A percentile compares a stretch with the other conserved stretches of the same genome.
Evolutionary conservation across 2,113 vertebrate species (phyloP).

Genomic region (Nibea albiflora): DNA sequence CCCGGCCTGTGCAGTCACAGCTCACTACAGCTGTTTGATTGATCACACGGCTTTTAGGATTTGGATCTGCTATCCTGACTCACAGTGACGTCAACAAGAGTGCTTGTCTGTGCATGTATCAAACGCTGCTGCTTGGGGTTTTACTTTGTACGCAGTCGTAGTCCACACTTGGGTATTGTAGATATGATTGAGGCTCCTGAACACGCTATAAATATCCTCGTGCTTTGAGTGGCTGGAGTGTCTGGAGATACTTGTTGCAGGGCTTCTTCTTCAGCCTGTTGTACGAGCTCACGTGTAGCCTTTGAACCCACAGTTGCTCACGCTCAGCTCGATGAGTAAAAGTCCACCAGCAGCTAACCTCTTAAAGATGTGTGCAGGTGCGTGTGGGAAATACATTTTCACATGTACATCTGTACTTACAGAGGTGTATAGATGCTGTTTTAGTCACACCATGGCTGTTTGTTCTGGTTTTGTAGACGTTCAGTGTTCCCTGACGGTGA

Average conservation of each 20-base stretch:
- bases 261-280: constrained; percentile 27
- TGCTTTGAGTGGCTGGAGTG: constrained; percentile 59
- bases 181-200: constrained; percentile 40
- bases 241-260: constrained; percentile 49
- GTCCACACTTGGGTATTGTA: not conserved
- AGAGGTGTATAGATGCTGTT: constrained; percentile 6
- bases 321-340: constrained; percentile 33
- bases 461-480: constrained; percentile 8
- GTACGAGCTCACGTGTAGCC: constrained; percentile 22
- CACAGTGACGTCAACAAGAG: constrained; percentile 30
- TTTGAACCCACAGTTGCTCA: constrained; percentile 47
- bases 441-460: constrained; percentile 16
- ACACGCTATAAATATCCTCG: constrained; percentile 61
- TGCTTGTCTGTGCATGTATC: constrained; percentile 46
- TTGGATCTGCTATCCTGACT: constrained; percentile 47
- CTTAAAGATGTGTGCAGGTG: not conserved
- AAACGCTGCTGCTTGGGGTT: constrained; percentile 1
- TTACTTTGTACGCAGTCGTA: not conserved
- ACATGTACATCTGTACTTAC: constrained; percentile 14
- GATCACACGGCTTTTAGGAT: constrained; percentile 34
- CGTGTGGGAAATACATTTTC: not conserved
- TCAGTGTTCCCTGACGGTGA: not conserved
- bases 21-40: constrained; percentile 60
- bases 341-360: constrained; percentile 9
- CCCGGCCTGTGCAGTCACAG: not conserved